A percentile compares a stretch with the other conserved stretches of the same genome.
Conservation (phyloP, 2,888 invertebrate species). For the Zonitis immaculata region DNA sequence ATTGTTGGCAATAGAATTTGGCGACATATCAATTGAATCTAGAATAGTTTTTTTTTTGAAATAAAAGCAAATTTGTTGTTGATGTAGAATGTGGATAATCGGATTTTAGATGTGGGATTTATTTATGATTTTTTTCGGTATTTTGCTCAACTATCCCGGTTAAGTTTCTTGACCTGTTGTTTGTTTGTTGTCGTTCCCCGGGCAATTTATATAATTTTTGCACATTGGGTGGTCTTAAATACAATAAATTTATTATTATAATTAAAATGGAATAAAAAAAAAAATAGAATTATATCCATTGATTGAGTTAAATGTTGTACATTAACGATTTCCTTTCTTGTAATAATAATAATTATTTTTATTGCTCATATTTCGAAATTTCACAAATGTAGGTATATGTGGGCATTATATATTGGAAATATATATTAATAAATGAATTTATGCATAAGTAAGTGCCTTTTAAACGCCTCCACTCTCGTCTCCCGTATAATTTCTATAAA, state of each 20-base stretch:
- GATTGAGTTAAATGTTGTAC: no score
- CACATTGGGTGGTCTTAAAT: neutral
- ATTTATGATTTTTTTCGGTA: no score
- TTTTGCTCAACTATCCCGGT: neutral
- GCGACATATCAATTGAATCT: neutral
- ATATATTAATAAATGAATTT: conserved; percentile 2
- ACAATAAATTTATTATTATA: neutral
- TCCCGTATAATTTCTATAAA: conserved; percentile 1
- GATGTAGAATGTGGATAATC: neutral
- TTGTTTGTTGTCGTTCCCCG: neutral
- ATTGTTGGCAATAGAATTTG: no score
- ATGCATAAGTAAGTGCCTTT: conserved; percentile 23
- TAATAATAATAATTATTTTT: neutral
- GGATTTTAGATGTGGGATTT: neutral
- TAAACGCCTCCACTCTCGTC: conserved; percentile 21
- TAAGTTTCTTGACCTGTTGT: neutral
- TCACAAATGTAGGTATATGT: neutral
- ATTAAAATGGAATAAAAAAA: neutral
- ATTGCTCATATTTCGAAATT: neutral
- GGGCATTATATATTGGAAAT: neutral
- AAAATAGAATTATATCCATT: no score
- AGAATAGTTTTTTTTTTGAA: no score
- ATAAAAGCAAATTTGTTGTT: no score
- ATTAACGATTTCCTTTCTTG: neutral
- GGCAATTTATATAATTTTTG: no score